phyloP scores from a whole-genome alignment of 2,797 vertebrate species.

The Channallabes apus region DNA sequence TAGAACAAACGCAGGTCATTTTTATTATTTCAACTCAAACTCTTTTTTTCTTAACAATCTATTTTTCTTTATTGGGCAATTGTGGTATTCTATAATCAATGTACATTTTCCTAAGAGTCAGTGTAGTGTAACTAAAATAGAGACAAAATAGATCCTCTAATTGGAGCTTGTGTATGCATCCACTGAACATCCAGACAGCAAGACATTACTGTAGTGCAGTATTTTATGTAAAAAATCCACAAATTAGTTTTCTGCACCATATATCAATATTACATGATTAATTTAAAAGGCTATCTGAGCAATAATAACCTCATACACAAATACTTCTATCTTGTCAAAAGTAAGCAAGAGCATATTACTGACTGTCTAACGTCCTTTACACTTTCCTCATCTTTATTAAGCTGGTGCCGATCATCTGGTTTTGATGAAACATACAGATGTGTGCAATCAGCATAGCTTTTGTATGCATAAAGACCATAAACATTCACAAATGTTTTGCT shows the following conservation, averaged over 20 bases:
- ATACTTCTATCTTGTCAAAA: background rate
- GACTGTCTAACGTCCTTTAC: conserved; percentile 8
- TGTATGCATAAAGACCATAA: conserved; percentile 20
- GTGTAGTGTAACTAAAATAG: background rate
- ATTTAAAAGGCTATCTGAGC: background rate
- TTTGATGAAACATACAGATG: conserved; percentile 9
- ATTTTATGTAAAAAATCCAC: background rate
- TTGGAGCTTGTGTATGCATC: background rate
- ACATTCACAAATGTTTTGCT: conserved; percentile 6
- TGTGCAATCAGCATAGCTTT: conserved; percentile 15
- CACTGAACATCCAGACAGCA: background rate
- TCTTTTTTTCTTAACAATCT: background rate
- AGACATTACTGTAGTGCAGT: background rate
- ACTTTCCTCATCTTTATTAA: conserved; percentile 1
- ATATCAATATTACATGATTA: background rate
- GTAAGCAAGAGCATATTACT: background rate
- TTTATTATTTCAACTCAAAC: background rate
- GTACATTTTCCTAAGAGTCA: background rate
- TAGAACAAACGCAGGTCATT: background rate
- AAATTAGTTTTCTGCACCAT: background rate
- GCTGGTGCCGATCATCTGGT: conserved; percentile 16
- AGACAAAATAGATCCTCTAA: background rate
- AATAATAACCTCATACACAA: background rate
- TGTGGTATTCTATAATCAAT: background rate
- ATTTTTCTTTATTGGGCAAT: background rate